Evolutionary conservation across 2,888 invertebrate genomes (phyloP), one percentile per base, ranked within the genome.

Genomic region (Acleris emargana): DNA sequence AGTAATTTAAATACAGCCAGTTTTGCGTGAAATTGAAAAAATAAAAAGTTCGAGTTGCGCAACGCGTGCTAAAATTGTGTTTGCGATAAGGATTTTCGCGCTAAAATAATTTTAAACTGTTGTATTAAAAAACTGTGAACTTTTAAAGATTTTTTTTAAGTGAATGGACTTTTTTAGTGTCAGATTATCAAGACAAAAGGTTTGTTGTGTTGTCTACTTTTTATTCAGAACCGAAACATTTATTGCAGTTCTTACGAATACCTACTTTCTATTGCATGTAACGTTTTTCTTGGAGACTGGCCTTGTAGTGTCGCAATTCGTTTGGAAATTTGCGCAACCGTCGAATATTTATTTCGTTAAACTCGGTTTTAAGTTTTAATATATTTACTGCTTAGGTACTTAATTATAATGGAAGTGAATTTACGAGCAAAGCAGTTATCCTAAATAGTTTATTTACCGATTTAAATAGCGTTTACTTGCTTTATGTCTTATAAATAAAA

Each of bases 11-110:
- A 67, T 68, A 71, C 71, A 72, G 71, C 71, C 76, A 68, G 67
- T 68, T 71, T 75, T 68, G 78, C 84, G 86, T 89, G 88, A 87
- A 88, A 88, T 89, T 88, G 82, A 76, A 83, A 82, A 85, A 85
- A 76, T 74, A 72, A 76, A 75, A 76, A 82, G 81, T 60, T 50
- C 76, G 76, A 76, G 79, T 82, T 82, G 77, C 77, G 82, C 78
- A 78, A 80, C 75, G 73, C 72, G 75, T 38, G 38, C 13, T 78
- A 81, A 82, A 79, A 79, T 79, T 77, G 81, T 77, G 76, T 72
- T 73, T 66, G 68, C 73, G 76, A 75, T 80, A 78, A 76, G 71
- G 68, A 71, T 76, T 76, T 78, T 75, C 73, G 75, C 77, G 77
- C 76, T 76, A 73, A 71, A 71, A 70, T 71, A 69, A 38, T 68